Evolutionary conservation across 1,140 invertebrate genomes (phyloP), one percentile per base, ranked within the genome.

Genomic region (Zaprionus davidi): DNA sequence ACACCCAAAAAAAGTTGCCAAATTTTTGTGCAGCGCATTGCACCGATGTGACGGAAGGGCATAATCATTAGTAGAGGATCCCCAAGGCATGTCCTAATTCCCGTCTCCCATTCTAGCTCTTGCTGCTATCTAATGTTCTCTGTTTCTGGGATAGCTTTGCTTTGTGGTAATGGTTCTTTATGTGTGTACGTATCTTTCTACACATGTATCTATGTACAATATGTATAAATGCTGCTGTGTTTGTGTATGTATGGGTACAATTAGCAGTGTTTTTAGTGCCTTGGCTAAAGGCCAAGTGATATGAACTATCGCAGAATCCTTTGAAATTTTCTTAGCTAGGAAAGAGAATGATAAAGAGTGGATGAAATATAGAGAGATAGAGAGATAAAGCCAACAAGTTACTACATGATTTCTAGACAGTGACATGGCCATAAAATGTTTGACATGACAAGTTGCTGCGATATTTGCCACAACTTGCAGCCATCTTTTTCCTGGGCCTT

Each of bases 361-460:
- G 2, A 17, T 44, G 6, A 17, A n/a, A 44, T 15, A 44, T 2
- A n/a, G 34, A 2, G n/a, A 62, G 26, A 34, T 2, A 6, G 26
- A 57, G 24, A 41, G 51, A 56, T 5, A 58, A 20, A 44, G 38
- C 17, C 58, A 51, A 57, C 56, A 70, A 26, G 55, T 76, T 57
- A 66, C 34, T 53, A 60, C 66, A 80, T 80, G 53, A 77, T 72
- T 73, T 36, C 28, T 20, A 44, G 68, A 78, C 78, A 78, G 67
- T 11, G 79, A 88, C 84, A 90, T 76, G 77, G 55, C 76, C 81
- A 90, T 90, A 82, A 90, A 85, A 73, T 79, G 79, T 90, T 84
- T 79, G 86, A 90, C 85, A 90, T 90, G 85, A 90, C 81, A 85
- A 90, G 79, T 90, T 90, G 86, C 67, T 90, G 85, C 81, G 79